Base-by-base conservation (phyloP, 2,113 vertebrate genomes). In the Misgurnus mizolepis region DNA sequence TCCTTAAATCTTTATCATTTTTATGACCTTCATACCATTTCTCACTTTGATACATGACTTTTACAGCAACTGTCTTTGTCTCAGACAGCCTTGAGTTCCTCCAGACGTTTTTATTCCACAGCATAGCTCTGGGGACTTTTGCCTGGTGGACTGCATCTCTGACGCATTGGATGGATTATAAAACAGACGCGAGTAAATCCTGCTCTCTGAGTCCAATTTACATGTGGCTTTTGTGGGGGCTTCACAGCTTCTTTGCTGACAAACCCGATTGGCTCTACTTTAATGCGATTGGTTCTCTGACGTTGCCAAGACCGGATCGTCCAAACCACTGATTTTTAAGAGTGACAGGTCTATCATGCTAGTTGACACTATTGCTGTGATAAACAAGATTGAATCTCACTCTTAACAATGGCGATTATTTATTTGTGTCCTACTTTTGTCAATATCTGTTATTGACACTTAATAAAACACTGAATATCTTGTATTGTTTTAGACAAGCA, bases 111-210 rank as follows among this genome's bases (percentile, higher is more conserved):
- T 40, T 47, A 22, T 60, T 66, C 41, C 55, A 47, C 60, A 39
- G 40, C 49, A 45, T 17, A 71, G 40, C 82, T 77, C 50, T 6
- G 61, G 76, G 56, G 72, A 58, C 18, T 53, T 61, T 64, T 56
- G 53, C 56, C 18, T 65, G n/a, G 43, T 60, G 78, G 34, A 22
- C 73, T 66, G 68, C 61, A 56, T 79, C 69, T 76, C 78, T 78
- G 74, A 78, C 22, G 18, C 68, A 22, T 53, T 67, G 22, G 18
- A 67, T 67, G 74, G 79, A 84, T 78, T 80, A 80, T 50, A 40
- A 39, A 43, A 27, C 18, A 43, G 62, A 70, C 75, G 67, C 34
- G 18, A 83, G 55, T 69, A 83, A 83, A 79, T 83, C 82, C 70
- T 67, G 67, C 67, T 77, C 67, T 62, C 41, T 14, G 53, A 12